Percentiles rank a stretch among this genome's conserved stretches.
phyloP scores from a whole-genome alignment of 2,113 vertebrate genomes.

The Uropsilus gracilis region DNA sequence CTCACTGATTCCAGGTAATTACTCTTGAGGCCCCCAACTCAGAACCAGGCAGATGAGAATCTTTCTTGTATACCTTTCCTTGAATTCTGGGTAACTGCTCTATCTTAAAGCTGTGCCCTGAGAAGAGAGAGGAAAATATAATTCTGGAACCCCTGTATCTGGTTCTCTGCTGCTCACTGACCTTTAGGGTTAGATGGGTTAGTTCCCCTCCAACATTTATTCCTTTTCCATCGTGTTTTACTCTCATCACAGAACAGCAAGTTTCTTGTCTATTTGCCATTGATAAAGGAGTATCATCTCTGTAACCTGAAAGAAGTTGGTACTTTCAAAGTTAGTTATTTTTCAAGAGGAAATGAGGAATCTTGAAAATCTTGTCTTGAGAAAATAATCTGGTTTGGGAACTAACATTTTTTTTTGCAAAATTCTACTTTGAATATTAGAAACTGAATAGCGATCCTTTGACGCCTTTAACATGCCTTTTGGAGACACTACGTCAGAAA shows the following conservation, averaged over 20 bases:
- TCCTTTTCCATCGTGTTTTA: neutral
- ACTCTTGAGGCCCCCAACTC: neutral
- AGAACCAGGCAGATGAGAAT: neutral
- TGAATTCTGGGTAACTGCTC: neutral
- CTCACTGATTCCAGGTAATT: neutral
- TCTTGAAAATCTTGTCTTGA: neutral
- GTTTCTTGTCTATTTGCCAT: neutral
- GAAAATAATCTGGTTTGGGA: neutral
- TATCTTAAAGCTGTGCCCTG: neutral
- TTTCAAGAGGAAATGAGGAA: neutral
- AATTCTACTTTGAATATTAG: neutral
- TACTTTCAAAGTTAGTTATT: neutral
- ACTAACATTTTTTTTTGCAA: neutral
- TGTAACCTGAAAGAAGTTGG: neutral
- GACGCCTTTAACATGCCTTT: neutral
- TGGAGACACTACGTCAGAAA: neutral
- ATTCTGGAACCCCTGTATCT: neutral
- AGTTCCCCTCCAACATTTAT: neutral
- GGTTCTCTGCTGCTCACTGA: neutral
- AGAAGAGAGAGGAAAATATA: neutral
- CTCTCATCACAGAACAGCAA: neutral
- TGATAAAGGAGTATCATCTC: neutral
- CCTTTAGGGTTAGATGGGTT: neutral
- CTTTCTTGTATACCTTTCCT: neutral
- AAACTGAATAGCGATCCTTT: neutral